These are phyloP conservation scores for Leucophenga maculata DNA, from an alignment of 2,888 invertebrate species.

Conservation along the genomic window DNA sequence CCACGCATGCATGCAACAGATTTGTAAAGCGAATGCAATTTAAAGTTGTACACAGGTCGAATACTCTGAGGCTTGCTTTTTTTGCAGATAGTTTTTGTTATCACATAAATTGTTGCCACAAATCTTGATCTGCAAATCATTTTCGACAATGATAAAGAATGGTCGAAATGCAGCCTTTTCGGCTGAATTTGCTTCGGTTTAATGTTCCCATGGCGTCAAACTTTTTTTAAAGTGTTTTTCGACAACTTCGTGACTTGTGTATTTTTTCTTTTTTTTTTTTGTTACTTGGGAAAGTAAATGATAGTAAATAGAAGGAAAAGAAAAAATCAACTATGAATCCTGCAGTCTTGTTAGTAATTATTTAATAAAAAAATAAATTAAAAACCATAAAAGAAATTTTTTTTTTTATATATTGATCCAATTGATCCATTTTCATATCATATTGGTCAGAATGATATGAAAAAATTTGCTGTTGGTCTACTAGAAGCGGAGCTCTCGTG, in stretches of 20 bases:
- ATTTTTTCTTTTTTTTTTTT: no score
- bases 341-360: no score
- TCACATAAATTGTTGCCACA: conserved; percentile 60
- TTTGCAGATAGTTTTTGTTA: conserved; percentile 46
- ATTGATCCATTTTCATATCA: no score
- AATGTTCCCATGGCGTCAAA: conserved; percentile 26
- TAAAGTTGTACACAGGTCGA: background rate
- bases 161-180: background rate
- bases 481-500: no score
- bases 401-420: no score
- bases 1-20: background rate
- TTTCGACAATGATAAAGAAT: conserved; percentile 64
- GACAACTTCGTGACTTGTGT: no score
- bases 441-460: no score
- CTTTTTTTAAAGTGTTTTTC: conserved; percentile 9
- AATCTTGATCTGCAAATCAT: conserved; percentile 65
- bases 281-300: background rate
- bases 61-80: background rate
- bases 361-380: no score
- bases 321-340: background rate
- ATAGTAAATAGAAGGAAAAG: background rate
- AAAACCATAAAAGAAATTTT: no score
- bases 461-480: no score
- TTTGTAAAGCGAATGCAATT: no score
- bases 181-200: no score